These are phyloP conservation scores for Oxygymnocypris stewartii DNA, from an alignment of 2,113 vertebrate species.

Conservation along the genomic window DNA sequence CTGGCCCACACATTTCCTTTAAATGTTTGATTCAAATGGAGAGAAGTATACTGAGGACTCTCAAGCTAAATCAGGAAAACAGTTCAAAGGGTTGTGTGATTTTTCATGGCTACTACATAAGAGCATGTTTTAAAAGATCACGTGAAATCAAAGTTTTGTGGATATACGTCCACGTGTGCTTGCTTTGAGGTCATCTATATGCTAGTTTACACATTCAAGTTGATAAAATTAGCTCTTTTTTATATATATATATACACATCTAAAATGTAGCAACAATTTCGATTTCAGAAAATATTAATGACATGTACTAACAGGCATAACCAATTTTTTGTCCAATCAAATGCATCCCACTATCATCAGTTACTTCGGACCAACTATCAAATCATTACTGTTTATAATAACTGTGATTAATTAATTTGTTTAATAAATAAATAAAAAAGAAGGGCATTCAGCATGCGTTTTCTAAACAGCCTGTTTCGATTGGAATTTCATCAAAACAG, in stretches of 20 bases:
- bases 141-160: background rate
- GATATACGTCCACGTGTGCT: background rate
- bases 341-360: background rate
- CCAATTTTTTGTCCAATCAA: background rate
- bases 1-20: conserved; percentile 12
- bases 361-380: background rate
- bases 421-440: background rate
- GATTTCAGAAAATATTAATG: background rate
- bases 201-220: background rate
- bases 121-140: background rate
- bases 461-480: background rate
- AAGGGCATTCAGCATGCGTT: background rate
- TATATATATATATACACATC: background rate
- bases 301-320: background rate
- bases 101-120: background rate
- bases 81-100: background rate
- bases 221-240: background rate
- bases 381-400: too few species aligned
- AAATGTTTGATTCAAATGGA: background rate
- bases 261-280: background rate
- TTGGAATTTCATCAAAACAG: background rate
- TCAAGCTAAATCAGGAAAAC: conserved; percentile 4
- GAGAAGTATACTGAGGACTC: background rate
- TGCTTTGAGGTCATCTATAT: background rate
- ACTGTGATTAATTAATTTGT: background rate